These are phyloP conservation scores for Rotaria macrura DNA, from an alignment of 2,888 invertebrate species.

Conservation along the genomic window DNA sequence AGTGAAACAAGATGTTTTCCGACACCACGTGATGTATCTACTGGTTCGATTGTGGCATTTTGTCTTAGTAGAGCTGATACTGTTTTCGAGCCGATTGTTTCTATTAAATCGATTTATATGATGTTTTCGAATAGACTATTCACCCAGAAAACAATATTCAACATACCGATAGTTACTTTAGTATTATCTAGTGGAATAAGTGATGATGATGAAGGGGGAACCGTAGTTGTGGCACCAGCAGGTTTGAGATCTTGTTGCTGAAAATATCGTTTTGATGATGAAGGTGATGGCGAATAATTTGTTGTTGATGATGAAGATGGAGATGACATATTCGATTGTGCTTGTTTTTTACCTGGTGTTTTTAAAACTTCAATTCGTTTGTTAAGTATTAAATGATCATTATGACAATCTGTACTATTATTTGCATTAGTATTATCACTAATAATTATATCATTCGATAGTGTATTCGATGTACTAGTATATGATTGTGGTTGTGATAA, in stretches of 20 bases:
- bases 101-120: background rate
- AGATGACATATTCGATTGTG: background rate
- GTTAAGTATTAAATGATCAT: background rate
- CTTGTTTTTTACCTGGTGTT: background rate
- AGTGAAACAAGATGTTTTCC: constrained; percentile 10
- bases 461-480: background rate
- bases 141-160: background rate
- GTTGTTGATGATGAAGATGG: background rate
- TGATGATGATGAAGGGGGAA: background rate
- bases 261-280: background rate
- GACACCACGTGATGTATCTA: constrained; percentile 5
- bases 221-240: background rate
- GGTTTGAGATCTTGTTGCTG: background rate
- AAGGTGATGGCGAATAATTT: background rate
- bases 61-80: background rate
- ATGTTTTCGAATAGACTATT: too few relatives aligned
- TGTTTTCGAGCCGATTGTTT: constrained; percentile 13
- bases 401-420: background rate
- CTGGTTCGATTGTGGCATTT: constrained; percentile 14
- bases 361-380: constrained; percentile 6
- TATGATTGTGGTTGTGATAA: background rate
- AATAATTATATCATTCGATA: background rate
- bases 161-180: constrained; percentile 19
- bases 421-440: background rate
- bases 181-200: background rate